Evolutionary conservation across 2,797 vertebrate species (phyloP).

Genomic region (Trachurus trachurus): DNA sequence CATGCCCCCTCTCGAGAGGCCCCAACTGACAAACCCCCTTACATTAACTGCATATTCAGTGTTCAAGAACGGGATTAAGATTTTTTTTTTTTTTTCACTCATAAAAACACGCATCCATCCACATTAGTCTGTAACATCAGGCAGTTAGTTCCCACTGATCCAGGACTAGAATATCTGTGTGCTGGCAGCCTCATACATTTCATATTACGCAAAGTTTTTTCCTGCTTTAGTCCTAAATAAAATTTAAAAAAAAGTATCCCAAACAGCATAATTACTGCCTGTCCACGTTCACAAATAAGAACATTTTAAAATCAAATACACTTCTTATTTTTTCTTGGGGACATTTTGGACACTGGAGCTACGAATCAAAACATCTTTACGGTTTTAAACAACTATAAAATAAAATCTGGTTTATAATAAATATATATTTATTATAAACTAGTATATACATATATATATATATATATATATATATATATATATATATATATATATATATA

Average conservation of each 20-base stretch:
- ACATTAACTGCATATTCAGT: conserved; percentile 8
- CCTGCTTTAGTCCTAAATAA: not conserved
- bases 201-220: conserved; percentile 2
- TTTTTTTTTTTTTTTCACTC: not conserved
- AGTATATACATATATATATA: too few relatives aligned
- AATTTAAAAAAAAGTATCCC: not conserved
- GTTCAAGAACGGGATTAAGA: not conserved
- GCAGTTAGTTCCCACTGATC: not conserved
- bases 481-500: too few relatives aligned
- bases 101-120: not conserved
- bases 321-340: not conserved
- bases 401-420: too few relatives aligned
- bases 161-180: not conserved
- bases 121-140: not conserved
- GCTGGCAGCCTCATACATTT: not conserved
- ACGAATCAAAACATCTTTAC: not conserved
- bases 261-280: not conserved
- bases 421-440: too few relatives aligned
- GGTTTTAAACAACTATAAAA: not conserved
- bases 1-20: conserved; percentile 31
- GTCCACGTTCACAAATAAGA: not conserved
- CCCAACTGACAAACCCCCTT: conserved; percentile 47
- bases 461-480: too few relatives aligned
- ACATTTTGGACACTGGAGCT: not conserved
- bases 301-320: not conserved